Conservation (phyloP, 2,113 vertebrate species). For the Pedionomus torquatus region DNA sequence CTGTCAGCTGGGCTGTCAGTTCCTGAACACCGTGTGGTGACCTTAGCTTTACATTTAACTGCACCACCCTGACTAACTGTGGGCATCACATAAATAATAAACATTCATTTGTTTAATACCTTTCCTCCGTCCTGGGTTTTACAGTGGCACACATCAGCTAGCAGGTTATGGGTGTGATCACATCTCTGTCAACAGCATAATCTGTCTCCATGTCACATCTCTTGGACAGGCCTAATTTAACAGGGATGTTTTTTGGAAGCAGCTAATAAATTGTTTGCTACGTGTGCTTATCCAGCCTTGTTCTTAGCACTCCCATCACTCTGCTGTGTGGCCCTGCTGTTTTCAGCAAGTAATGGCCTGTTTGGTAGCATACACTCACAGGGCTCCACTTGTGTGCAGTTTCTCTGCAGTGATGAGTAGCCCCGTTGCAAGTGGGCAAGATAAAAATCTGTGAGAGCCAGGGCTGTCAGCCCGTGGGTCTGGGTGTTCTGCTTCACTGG, state of each 20-base stretch:
- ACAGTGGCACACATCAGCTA: neutral
- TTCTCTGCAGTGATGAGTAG: neutral
- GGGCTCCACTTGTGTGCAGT: neutral
- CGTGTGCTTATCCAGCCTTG: neutral
- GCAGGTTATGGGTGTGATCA: neutral
- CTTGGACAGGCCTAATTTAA: neutral
- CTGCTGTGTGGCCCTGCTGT: neutral
- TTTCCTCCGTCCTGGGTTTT: neutral
- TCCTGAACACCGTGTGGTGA: neutral
- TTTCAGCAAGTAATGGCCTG: neutral
- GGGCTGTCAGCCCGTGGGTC: neutral
- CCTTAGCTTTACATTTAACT: neutral
- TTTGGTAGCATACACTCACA: neutral
- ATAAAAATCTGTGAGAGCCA: fast-evolving
- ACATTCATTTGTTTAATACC: neutral
- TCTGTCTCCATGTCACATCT: neutral
- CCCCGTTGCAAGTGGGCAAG: neutral
- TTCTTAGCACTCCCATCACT: neutral
- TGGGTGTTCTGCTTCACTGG: neutral
- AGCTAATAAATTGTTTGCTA: neutral
- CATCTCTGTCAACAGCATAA: neutral
- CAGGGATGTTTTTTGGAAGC: neutral
- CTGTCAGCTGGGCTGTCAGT: slow-evolving; percentile 30
- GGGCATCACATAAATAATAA: neutral
- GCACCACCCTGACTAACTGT: neutral